Conservation (phyloP, 2,113 vertebrate species). For the Brachyhypopomus occidentalis region DNA sequence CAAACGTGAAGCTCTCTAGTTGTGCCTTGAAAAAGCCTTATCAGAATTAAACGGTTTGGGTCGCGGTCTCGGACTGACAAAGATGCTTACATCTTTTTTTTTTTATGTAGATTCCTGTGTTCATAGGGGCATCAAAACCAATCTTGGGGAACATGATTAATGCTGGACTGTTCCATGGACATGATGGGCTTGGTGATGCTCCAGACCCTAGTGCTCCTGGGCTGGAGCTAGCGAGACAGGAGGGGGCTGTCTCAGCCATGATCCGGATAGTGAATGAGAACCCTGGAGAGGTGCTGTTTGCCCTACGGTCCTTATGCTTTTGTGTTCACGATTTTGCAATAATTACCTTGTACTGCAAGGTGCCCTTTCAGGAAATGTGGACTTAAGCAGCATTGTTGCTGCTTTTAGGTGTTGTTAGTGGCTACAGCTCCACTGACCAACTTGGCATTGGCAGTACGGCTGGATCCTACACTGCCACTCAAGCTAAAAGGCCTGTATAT, state of each 20-base stretch:
- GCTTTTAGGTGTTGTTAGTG: slow-evolving; percentile 70
- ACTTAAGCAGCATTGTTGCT: not conserved
- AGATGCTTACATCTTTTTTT: not conserved
- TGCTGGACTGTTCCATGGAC: slow-evolving; percentile 69
- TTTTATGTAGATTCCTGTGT: slow-evolving; percentile 73
- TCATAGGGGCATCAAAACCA: slow-evolving; percentile 65
- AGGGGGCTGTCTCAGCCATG: slow-evolving; percentile 72
- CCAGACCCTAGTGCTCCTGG: slow-evolving; percentile 71
- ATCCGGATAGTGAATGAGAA: slow-evolving; percentile 71
- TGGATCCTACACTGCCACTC: slow-evolving; percentile 76
- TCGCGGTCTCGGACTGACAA: not conserved
- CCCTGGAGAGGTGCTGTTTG: slow-evolving; percentile 69
- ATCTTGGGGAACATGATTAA: slow-evolving; percentile 60
- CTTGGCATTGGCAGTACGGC: slow-evolving; percentile 78
- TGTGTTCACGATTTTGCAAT: not conserved
- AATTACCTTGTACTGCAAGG: no score
- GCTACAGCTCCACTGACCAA: slow-evolving; percentile 78
- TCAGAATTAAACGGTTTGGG: not conserved
- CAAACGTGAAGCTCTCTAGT: no score
- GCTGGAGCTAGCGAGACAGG: slow-evolving; percentile 68
- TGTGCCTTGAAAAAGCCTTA: not conserved
- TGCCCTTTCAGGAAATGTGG: not conserved
- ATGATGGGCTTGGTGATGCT: slow-evolving; percentile 74
- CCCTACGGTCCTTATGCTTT: not conserved
- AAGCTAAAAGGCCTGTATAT: slow-evolving; percentile 77